Evolutionary conservation across 2,113 vertebrate species (phyloP).

Genomic region (Pelecanus crispus): DNA sequence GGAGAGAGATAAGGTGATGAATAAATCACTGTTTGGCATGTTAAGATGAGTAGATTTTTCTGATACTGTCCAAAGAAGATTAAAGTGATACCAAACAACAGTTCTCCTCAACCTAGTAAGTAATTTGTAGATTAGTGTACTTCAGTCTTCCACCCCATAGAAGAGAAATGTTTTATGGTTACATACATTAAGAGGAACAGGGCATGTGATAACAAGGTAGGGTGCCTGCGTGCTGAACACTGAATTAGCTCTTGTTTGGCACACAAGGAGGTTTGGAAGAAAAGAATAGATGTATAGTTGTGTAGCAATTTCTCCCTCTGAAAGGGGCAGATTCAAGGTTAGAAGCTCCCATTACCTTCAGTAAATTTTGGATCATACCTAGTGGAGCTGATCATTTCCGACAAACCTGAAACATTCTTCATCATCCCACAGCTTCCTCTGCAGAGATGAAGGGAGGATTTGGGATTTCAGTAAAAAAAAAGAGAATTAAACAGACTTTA

Average conservation of each 20-base stretch:
- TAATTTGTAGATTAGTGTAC: neutral
- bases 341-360: neutral
- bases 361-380: neutral
- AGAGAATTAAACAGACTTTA: neutral
- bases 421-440: neutral
- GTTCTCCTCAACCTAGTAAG: neutral
- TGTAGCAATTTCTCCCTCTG: neutral
- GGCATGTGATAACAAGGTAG: neutral
- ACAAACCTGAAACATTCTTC: neutral
- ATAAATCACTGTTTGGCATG: neutral
- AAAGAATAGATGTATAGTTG: neutral
- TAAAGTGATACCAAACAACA: neutral
- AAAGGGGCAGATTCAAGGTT: neutral
- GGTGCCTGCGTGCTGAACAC: neutral
- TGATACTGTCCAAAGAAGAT: neutral
- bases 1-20: neutral
- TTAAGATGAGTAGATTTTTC: neutral
- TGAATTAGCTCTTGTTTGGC: neutral
- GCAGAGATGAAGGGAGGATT: neutral
- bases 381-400: neutral
- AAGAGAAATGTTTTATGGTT: neutral
- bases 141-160: neutral
- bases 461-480: neutral
- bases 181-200: neutral
- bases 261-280: neutral